Evolutionary conservation across 2,113 vertebrate genomes (phyloP).

Genomic region (Mormoops blainvillei): DNA sequence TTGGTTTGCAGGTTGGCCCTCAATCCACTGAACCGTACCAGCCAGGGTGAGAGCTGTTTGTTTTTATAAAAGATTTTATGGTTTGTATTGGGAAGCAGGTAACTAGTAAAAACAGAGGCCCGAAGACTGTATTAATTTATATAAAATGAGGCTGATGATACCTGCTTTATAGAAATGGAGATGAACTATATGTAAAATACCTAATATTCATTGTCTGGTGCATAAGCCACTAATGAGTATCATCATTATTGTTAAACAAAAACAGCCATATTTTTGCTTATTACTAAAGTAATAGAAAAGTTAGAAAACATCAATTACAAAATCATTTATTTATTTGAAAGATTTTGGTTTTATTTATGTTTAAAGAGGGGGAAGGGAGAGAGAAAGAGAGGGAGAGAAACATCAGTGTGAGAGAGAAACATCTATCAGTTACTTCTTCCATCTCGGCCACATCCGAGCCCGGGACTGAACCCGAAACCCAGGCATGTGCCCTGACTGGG

Average conservation of each 20-base stretch:
- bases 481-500: too few relatives aligned
- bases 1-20: too few relatives aligned
- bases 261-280: neutral
- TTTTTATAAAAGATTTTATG: neutral
- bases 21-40: too few relatives aligned
- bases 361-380: too few relatives aligned
- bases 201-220: neutral
- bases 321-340: neutral
- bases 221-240: neutral
- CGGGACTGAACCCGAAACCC: too few relatives aligned
- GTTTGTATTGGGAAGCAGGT: neutral
- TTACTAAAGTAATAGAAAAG: slow-evolving; percentile 7
- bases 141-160: neutral
- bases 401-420: too few relatives aligned
- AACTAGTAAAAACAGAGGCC: neutral
- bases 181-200: neutral
- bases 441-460: too few relatives aligned
- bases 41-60: neutral
- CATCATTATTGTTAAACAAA: neutral
- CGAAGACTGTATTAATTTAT: neutral
- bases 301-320: slow-evolving; percentile 26
- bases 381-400: too few relatives aligned
- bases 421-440: too few relatives aligned
- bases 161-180: neutral
- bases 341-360: too few relatives aligned